phyloP scores from a whole-genome alignment of 2,797 vertebrate species.

The Microcaecilia unicolor region DNA sequence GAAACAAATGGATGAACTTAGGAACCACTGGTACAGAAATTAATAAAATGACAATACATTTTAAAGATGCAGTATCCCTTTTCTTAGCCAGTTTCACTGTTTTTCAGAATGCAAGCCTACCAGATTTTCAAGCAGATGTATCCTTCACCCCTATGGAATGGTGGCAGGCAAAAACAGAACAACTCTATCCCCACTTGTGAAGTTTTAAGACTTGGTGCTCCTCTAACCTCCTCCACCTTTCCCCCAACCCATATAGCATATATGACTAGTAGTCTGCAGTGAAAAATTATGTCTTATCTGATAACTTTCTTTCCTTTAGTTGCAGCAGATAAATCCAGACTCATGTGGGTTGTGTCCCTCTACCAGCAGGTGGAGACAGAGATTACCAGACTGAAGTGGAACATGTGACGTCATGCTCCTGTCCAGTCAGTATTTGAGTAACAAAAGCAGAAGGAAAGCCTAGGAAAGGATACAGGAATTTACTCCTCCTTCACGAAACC shows the following conservation, averaged over 20 bases:
- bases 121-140: constrained; percentile 30
- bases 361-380: too few relatives aligned
- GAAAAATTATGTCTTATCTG: too few relatives aligned
- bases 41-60: constrained; percentile 44
- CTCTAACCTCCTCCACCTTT: constrained; percentile 16
- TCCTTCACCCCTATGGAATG: constrained; percentile 33
- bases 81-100: constrained; percentile 45
- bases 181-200: constrained; percentile 18
- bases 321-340: too few relatives aligned
- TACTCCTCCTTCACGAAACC: too few relatives aligned
- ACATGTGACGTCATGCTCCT: too few relatives aligned
- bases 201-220: constrained; percentile 30
- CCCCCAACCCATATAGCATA: constrained; percentile 17
- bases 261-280: constrained; percentile 25
- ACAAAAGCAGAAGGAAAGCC: too few relatives aligned
- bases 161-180: constrained; percentile 31
- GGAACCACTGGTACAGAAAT: constrained; percentile 31
- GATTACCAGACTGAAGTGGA: too few relatives aligned
- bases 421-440: too few relatives aligned
- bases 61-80: constrained; percentile 68
- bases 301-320: too few relatives aligned
- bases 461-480: too few relatives aligned
- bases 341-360: too few relatives aligned
- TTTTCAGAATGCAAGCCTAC: constrained; percentile 31
- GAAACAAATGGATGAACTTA: constrained; percentile 45